phyloP scores from a whole-genome alignment of 2,888 invertebrate species.

The Drosophila flavopinicola region DNA sequence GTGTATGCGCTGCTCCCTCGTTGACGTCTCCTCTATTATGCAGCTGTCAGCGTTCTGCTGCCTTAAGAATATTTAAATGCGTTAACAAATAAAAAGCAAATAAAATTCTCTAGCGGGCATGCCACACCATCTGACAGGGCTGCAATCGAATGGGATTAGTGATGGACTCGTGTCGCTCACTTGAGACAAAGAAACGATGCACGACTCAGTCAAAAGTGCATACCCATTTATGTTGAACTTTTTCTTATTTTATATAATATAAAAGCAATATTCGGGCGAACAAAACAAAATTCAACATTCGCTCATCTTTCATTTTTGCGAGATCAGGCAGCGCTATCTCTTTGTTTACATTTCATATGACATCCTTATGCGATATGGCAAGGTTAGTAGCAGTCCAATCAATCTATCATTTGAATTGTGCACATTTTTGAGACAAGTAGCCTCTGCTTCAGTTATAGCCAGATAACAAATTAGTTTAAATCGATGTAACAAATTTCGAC shows the following conservation, averaged over 20 bases:
- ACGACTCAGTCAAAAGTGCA: background rate
- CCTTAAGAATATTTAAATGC: slow-evolving; percentile 28
- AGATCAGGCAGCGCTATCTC: slow-evolving; percentile 19
- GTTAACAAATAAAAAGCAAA: slow-evolving; percentile 51
- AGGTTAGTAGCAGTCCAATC: background rate
- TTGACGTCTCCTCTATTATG: slow-evolving; percentile 42
- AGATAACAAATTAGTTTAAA: background rate
- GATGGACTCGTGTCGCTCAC: slow-evolving; percentile 13
- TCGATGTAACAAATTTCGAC: background rate
- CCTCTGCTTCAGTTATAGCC: background rate
- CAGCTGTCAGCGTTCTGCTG: slow-evolving; percentile 56
- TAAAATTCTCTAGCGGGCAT: slow-evolving; percentile 43
- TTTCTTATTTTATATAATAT: too few species aligned
- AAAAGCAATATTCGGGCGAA: too few species aligned
- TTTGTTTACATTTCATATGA: slow-evolving; percentile 44
- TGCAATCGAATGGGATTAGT: slow-evolving; percentile 35
- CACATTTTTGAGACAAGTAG: slow-evolving; percentile 8
- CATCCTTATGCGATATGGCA: background rate
- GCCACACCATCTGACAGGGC: slow-evolving; percentile 51
- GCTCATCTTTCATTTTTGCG: background rate
- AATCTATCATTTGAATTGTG: background rate
- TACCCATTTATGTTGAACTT: too few species aligned
- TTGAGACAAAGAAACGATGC: background rate
- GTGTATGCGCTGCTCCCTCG: slow-evolving; percentile 8
- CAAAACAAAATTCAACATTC: background rate